Percentiles rank a stretch among this genome's conserved stretches.
Conservation (phyloP, 1,140 invertebrate genomes). For the Papilio polyxenes region DNA sequence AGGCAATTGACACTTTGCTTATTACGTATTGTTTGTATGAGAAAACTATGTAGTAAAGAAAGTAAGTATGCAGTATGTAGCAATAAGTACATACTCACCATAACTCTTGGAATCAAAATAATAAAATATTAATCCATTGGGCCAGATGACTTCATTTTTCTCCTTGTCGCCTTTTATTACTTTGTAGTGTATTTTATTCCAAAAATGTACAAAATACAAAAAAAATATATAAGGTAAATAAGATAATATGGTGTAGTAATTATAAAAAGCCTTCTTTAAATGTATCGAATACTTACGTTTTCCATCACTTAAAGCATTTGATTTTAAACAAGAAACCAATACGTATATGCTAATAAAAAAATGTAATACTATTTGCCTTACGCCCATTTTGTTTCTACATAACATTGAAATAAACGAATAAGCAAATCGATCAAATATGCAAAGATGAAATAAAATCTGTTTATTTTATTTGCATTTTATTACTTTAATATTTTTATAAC, state of each 20-base stretch:
- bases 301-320: neutral
- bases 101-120: conserved; percentile 53
- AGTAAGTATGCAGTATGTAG: neutral
- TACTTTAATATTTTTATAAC: neutral
- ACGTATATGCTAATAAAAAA: neutral
- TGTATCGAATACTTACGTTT: neutral
- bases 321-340: neutral
- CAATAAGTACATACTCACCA: conserved; percentile 45
- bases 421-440: neutral
- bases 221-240: neutral
- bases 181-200: neutral
- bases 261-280: neutral
- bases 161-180: neutral
- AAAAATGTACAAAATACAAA: neutral
- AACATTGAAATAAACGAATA: neutral
- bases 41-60: neutral
- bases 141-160: conserved; percentile 45
- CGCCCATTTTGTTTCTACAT: neutral
- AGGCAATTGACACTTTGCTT: neutral
- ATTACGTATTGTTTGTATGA: neutral
- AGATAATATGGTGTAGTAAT: neutral
- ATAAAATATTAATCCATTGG: conserved; percentile 53
- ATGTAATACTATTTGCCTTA: neutral
- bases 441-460: neutral
- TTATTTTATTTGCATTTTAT: neutral